phyloP scores from a whole-genome alignment of 2,888 invertebrate genomes.

The Taenaris catops region DNA sequence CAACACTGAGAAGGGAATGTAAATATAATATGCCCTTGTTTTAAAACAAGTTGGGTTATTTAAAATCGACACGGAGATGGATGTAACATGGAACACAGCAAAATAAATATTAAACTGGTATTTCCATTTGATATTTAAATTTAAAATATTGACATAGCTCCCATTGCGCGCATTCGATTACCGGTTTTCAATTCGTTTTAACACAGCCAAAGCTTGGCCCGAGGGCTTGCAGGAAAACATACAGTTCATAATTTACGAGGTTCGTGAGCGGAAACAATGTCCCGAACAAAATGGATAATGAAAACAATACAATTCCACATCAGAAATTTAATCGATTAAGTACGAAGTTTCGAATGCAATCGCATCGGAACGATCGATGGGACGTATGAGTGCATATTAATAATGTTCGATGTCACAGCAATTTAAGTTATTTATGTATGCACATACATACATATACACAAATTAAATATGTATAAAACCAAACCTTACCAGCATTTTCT shows the following conservation, averaged over 20 bases:
- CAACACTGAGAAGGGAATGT: constrained; percentile 18
- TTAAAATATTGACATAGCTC: constrained; percentile 73
- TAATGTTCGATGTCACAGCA: constrained; percentile 2
- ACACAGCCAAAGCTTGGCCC: constrained; percentile 57
- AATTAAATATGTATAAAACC: too few relatives aligned
- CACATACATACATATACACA: too few relatives aligned
- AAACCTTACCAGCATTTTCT: too few relatives aligned
- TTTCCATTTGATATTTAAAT: constrained; percentile 67
- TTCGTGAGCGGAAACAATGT: constrained; percentile 65
- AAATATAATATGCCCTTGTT: constrained; percentile 32
- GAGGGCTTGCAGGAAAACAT: constrained; percentile 62
- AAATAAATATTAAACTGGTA: constrained; percentile 58
- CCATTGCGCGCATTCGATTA: constrained; percentile 74
- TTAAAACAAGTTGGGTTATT: constrained; percentile 35
- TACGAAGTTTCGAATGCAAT: constrained; percentile 48
- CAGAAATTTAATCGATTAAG: constrained; percentile 61
- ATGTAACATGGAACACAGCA: constrained; percentile 43
- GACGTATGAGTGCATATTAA: constrained; percentile 10
- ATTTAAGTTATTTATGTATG: too few relatives aligned
- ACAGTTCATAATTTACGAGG: constrained; percentile 72
- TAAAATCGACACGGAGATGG: constrained; percentile 47
- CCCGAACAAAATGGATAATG: constrained; percentile 67
- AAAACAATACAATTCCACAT: constrained; percentile 65
- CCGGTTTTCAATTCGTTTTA: constrained; percentile 75
- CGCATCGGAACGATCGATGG: constrained; percentile 37